Base-by-base conservation (phyloP, 2,113 vertebrate species). In the Toxostoma redivivum region DNA sequence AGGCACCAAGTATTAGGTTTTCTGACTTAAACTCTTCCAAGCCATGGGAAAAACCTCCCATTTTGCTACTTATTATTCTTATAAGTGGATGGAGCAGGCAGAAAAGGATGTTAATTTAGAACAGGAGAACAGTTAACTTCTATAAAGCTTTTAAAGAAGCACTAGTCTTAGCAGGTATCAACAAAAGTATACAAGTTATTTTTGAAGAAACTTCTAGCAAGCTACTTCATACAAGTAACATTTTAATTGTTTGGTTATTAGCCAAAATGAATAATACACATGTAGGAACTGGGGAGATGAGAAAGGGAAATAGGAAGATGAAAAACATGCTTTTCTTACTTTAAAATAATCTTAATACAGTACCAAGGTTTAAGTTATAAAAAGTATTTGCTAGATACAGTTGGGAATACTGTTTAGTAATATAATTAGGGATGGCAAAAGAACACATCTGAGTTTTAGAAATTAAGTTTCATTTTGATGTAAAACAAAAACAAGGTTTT, bases 381-480 rank as follows among this genome's bases (percentile, higher is more conserved):
- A 83, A 89, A 53, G 37, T 45, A 67, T 44, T 58, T 47, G 30
- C 35, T 70, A 74, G 31, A 65, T 58, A 31, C 1, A 1, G 47
- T 44, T 54, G 47, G 60, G 51, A 86, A 88, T 80, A 38, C 13
- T 45, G 57, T 78, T 58, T 38, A 50, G 58, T 31, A 94, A 78
- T 24, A 6, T 58, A 88, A 88, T 71, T 60, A 71, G 15, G 20
- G 40, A 83, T 91, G 37, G 51, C 44, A 70, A 81, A 84, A 21
- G 24, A 91, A 84, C 20, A 64, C 14, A 53, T 47, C 24, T 44
- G 60, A 91, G 44, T 58, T 92, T 71, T n/a, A 30, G n/a, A 94
- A 92, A 95, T 78, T 30, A 86, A 66, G 31, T 91, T 94, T 78
- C 27, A 67, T 93, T 92, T 90, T 81, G 44, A 74, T 74, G 35